Percentiles rank a stretch among this genome's conserved stretches.
phyloP scores from a whole-genome alignment of 2,888 invertebrate genomes.

The Rhorus exstirpatorius region DNA sequence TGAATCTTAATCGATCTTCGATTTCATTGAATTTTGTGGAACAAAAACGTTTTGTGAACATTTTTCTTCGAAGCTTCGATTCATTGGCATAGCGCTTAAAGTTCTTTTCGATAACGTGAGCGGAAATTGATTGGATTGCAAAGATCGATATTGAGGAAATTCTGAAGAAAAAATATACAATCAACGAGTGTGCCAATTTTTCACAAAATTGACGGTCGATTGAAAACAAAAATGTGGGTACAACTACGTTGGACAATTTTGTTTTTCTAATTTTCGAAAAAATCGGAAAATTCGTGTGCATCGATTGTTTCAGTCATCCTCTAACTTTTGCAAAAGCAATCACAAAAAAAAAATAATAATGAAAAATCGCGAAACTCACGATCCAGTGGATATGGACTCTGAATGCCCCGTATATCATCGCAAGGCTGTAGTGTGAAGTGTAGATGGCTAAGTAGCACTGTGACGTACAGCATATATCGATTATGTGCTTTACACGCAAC shows the following conservation, averaged over 20 bases:
- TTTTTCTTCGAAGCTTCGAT: slow-evolving; percentile 15
- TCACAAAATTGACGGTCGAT: too few relatives aligned
- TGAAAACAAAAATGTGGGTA: too few relatives aligned
- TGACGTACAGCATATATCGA: not conserved
- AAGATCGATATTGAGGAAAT: not conserved
- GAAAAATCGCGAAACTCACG: too few relatives aligned
- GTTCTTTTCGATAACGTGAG: not conserved
- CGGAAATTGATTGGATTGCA: slow-evolving; percentile 7
- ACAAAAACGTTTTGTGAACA: too few relatives aligned
- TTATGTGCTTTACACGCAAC: slow-evolving; percentile 1
- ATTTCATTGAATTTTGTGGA: slow-evolving; percentile 27
- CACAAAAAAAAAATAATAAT: too few relatives aligned
- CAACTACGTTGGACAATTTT: too few relatives aligned
- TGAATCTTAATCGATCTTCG: slow-evolving; percentile 29
- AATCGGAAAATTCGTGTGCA: too few relatives aligned
- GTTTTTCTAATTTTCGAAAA: too few relatives aligned
- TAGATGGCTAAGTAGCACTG: slow-evolving; percentile 2
- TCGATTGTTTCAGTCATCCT: too few relatives aligned
- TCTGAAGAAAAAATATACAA: not conserved
- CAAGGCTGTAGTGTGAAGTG: not conserved
- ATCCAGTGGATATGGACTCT: not conserved
- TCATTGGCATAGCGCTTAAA: slow-evolving; percentile 1
- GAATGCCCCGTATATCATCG: not conserved
- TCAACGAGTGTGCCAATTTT: too few relatives aligned
- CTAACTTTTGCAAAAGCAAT: too few relatives aligned